A percentile compares a stretch with the other conserved stretches of the same genome.
phyloP scores from a whole-genome alignment of 2,888 invertebrate species.

The Clunio marinus region DNA sequence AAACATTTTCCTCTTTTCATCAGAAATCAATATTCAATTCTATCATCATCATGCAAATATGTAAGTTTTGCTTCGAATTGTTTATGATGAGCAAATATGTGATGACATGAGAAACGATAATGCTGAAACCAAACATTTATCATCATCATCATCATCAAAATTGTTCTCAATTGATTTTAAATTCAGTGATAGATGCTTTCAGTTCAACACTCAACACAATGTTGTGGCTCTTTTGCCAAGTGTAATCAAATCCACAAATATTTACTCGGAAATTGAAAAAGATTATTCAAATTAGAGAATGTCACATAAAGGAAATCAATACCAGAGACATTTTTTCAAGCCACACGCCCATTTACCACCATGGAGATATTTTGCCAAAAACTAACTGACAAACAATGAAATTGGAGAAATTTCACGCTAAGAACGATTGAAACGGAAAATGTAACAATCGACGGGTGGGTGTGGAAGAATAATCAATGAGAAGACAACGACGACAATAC shows the following conservation, averaged over 20 bases:
- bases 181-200: not conserved
- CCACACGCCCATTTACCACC: conserved; percentile 16
- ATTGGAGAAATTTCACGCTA: conserved; percentile 11
- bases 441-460: not conserved
- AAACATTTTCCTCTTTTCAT: not conserved
- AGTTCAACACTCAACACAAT: not conserved
- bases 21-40: conserved; percentile 3
- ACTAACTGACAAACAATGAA: conserved; percentile 5
- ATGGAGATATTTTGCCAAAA: not conserved
- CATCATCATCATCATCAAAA: too few relatives aligned
- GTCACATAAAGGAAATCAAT: not conserved
- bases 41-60: not conserved
- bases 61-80: not conserved
- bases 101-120: too few relatives aligned
- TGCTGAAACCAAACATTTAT: not conserved
- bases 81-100: not conserved
- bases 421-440: not conserved
- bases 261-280: not conserved
- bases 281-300: conserved; percentile 21
- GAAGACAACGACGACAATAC: not conserved
- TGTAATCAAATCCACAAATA: conserved; percentile 5
- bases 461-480: not conserved
- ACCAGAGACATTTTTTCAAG: not conserved
- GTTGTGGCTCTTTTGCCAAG: conserved; percentile 4
- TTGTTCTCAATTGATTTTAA: conserved; percentile 11